A percentile compares a stretch with the other conserved stretches of the same genome.
Evolutionary conservation across 2,797 vertebrate species (phyloP).

Genomic region (Gallinago solitaria): DNA sequence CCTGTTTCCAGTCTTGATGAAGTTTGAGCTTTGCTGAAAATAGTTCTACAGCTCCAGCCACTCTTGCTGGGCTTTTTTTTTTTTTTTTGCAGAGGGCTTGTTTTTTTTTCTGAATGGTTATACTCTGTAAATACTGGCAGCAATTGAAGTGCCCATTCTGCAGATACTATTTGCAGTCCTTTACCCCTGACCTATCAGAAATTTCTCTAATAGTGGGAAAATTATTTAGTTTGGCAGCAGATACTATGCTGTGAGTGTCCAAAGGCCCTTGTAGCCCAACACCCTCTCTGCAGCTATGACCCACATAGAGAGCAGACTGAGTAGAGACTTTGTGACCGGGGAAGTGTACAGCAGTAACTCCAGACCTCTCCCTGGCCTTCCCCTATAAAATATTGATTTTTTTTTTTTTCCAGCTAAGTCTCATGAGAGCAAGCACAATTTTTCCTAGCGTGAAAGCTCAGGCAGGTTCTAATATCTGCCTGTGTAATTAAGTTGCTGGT

Average conservation of each 20-base stretch:
- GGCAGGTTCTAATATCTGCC: not conserved
- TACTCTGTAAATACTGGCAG: not conserved
- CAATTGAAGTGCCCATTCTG: not conserved
- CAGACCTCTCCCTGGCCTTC: not conserved
- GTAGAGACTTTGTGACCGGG: not conserved
- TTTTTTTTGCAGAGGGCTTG: not conserved
- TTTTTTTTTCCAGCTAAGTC: not conserved
- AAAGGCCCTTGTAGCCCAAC: not conserved
- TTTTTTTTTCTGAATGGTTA: not conserved
- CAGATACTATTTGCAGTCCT: not conserved
- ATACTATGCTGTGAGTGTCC: not conserved
- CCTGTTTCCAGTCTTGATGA: rapidly evolving
- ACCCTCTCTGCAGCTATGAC: not conserved
- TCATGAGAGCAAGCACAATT: not conserved
- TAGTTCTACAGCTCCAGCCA: not conserved
- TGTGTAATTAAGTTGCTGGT: not conserved
- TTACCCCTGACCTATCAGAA: not conserved
- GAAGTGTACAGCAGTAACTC: not conserved
- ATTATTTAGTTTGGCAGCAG: not conserved
- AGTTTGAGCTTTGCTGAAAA: not conserved
- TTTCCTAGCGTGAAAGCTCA: not conserved
- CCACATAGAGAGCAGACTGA: not conserved
- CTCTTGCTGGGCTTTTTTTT: not conserved
- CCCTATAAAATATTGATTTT: not conserved
- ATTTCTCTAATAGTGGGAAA: not conserved